Base-by-base conservation (phyloP, 2,888 invertebrate species). In the Orthonychiurus folsomi region DNA sequence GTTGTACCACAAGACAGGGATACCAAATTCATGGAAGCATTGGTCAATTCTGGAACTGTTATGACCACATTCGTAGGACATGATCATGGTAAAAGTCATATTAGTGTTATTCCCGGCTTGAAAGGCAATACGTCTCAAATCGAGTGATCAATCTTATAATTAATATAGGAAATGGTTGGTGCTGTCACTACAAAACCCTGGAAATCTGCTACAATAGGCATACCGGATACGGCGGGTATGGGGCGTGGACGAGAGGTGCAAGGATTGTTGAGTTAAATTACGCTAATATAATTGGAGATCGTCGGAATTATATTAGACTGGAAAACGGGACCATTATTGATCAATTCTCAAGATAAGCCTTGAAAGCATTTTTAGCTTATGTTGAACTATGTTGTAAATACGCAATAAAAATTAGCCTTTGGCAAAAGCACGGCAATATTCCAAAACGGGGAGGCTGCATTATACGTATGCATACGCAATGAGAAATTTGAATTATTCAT, bases 171-270 rank as follows among this genome's bases (percentile, higher is more conserved):
- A 65, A 65, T 58, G 63, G 55, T 15, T 65, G 65, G 65, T 65
- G 65, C 26, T 65, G 65, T 50, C 27, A n/a, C 3, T 65, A 63
- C 56, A 24, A 55, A 25, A 50, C 58, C 5, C 26, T 65, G 48
- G 52, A 62, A 20, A 62, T 65, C n/a, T 65, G 65, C 53, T 65
- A 63, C 56, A 65, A 65, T 21, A 60, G 65, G 5, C 65, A 63
- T 37, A 65, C 65, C 21, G 65, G 65, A 1, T 64, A 64, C 21
- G 64, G 64, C 2, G 65, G 65, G 12, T 65, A 65, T 27, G 65
- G 63, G 48, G 20, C 24, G 12, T 65, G 65, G 65, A 56, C 60
- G 3, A 28, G 65, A n/a, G 65, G 65, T 20, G 65, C 65, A 15
- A 48, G 65, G 55, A 63, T 65, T 1, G 56, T 65, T 25, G 62